phyloP scores from a whole-genome alignment of 2,113 vertebrate species.

The Pyrgilauda ruficollis region DNA sequence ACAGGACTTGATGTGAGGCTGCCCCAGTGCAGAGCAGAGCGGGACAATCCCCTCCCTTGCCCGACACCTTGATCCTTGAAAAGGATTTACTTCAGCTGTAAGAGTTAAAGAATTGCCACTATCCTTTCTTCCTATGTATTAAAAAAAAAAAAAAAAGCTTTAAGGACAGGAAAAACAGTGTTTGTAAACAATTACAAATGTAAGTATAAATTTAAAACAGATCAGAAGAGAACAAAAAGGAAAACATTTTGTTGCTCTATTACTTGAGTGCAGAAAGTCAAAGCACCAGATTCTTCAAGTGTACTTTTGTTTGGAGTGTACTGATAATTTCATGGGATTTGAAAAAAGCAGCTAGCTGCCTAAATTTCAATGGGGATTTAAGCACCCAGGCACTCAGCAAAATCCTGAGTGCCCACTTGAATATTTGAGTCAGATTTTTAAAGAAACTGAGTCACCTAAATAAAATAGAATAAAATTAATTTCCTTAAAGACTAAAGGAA shows the following conservation, averaged over 20 bases:
- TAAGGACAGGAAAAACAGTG: neutral
- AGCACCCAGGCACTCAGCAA: neutral
- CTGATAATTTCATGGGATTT: neutral
- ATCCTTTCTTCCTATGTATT: neutral
- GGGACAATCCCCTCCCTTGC: neutral
- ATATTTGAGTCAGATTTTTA: constrained; percentile 12
- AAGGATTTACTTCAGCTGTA: neutral
- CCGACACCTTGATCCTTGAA: neutral
- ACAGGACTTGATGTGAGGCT: neutral
- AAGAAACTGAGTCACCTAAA: neutral
- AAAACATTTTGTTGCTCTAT: neutral
- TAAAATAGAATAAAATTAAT: neutral
- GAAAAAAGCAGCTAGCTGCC: neutral
- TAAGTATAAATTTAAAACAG: neutral
- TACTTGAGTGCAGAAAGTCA: neutral
- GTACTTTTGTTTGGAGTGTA: neutral
- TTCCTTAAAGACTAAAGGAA: constrained; percentile 18
- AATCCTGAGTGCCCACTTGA: neutral
- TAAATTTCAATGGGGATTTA: neutral
- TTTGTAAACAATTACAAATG: neutral
- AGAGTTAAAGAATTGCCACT: neutral
- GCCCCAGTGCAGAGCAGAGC: neutral
- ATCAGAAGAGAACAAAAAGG: neutral
- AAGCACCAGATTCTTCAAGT: neutral
- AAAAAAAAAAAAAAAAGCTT: neutral